These are phyloP conservation scores for Anguilla rostrata DNA, from an alignment of 2,113 vertebrate genomes.

Conservation along the genomic window DNA sequence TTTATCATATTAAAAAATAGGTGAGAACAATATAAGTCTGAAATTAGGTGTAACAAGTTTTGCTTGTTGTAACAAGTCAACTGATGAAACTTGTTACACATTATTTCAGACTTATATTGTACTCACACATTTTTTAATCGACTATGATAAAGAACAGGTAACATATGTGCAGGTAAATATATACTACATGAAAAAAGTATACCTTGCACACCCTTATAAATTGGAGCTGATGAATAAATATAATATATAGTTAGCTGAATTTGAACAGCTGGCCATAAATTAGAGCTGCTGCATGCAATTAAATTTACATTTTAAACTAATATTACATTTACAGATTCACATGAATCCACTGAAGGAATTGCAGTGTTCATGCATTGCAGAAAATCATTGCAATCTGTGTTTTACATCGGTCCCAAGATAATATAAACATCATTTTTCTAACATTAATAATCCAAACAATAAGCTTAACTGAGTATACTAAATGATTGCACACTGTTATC, in stretches of 20 bases:
- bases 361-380: background rate
- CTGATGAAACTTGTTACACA: too few relatives aligned
- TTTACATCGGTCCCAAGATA: background rate
- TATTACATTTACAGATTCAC: background rate
- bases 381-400: background rate
- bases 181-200: too few relatives aligned
- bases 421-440: background rate
- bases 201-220: background rate
- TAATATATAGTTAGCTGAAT: too few relatives aligned
- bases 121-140: too few relatives aligned
- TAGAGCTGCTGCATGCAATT: background rate
- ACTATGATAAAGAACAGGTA: too few relatives aligned
- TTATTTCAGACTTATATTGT: too few relatives aligned
- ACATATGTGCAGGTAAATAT: too few relatives aligned
- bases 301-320: background rate
- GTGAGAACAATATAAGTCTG: background rate
- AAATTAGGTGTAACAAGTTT: background rate
- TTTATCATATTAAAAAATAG: background rate
- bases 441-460: background rate
- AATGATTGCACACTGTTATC: background rate
- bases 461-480: background rate
- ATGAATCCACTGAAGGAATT: background rate
- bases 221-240: too few relatives aligned
- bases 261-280: too few relatives aligned
- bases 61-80: too few relatives aligned